phyloP scores from a whole-genome alignment of 2,888 invertebrate genomes.

The Allygus modestus region DNA sequence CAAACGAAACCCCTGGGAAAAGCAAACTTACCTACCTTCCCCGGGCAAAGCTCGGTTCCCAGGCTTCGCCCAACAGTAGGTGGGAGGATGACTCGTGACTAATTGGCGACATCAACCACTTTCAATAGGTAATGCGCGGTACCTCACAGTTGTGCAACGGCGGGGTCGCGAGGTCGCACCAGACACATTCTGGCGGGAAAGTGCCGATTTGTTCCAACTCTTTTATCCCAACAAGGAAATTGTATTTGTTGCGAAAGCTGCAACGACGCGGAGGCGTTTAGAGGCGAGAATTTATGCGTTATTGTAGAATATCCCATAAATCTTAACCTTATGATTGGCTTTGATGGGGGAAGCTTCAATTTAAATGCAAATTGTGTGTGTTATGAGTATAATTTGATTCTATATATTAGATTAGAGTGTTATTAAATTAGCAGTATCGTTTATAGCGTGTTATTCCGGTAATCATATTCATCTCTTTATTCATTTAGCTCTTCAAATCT shows the following conservation, averaged over 20 bases:
- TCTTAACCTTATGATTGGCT: not conserved
- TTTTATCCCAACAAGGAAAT: conserved; percentile 53
- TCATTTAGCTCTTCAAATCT: too few species aligned
- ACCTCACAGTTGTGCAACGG: conserved; percentile 1
- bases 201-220: conserved; percentile 52
- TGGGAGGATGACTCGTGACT: too few species aligned
- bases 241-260: conserved; percentile 27
- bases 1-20: too few species aligned
- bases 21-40: too few species aligned
- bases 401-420: not conserved
- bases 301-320: conserved; percentile 18
- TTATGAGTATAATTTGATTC: not conserved
- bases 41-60: too few species aligned
- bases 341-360: not conserved
- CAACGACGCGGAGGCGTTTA: not conserved
- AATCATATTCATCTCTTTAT: too few species aligned
- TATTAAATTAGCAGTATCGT: not conserved
- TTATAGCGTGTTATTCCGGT: not conserved
- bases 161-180: not conserved
- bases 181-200: conserved; percentile 37
- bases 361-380: not conserved
- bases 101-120: conserved; percentile 17
- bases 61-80: too few species aligned
- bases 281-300: conserved; percentile 7
- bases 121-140: not conserved